A percentile compares a stretch with the other conserved stretches of the same genome.
These are phyloP conservation scores for Tetrapedia diversipes DNA, from an alignment of 2,888 invertebrate species.

Conservation along the genomic window DNA sequence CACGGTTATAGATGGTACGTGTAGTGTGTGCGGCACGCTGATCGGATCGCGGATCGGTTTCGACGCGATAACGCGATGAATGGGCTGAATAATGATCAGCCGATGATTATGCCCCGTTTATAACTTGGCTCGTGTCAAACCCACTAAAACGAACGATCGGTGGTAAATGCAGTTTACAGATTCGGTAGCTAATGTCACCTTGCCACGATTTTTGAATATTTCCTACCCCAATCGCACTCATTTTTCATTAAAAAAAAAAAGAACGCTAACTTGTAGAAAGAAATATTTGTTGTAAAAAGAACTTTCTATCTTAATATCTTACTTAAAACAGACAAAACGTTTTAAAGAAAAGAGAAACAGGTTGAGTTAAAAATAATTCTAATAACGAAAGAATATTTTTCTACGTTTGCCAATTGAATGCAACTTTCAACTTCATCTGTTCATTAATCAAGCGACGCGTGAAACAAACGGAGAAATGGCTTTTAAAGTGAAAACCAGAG, in stretches of 20 bases:
- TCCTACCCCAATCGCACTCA: no score
- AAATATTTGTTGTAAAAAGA: no score
- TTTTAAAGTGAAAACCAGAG: slow-evolving; percentile 30
- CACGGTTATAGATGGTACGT: slow-evolving; percentile 78
- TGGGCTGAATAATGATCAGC: slow-evolving; percentile 80
- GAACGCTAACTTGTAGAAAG: no score
- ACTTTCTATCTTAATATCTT: no score
- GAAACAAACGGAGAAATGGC: slow-evolving; percentile 8
- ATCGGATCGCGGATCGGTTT: slow-evolving; percentile 79
- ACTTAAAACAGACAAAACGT: no score
- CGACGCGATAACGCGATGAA: slow-evolving; percentile 81
- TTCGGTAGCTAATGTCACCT: no score
- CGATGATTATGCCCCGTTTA: slow-evolving; percentile 79
- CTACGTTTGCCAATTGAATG: not conserved
- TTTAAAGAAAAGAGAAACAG: no score
- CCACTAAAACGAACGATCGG: slow-evolving; percentile 45
- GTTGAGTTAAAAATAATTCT: no score
- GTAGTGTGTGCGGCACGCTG: slow-evolving; percentile 78
- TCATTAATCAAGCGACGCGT: not conserved
- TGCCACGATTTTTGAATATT: no score
- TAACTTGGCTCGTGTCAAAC: slow-evolving; percentile 74
- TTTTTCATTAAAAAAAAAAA: no score
- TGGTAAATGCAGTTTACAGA: slow-evolving; percentile 22
- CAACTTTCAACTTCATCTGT: not conserved
- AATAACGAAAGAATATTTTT: not conserved